Evolutionary conservation across 92 coral and sea anemone species (phyloP), one percentile per base, ranked within the genome.

Genomic region (Paragorgia papillata): DNA sequence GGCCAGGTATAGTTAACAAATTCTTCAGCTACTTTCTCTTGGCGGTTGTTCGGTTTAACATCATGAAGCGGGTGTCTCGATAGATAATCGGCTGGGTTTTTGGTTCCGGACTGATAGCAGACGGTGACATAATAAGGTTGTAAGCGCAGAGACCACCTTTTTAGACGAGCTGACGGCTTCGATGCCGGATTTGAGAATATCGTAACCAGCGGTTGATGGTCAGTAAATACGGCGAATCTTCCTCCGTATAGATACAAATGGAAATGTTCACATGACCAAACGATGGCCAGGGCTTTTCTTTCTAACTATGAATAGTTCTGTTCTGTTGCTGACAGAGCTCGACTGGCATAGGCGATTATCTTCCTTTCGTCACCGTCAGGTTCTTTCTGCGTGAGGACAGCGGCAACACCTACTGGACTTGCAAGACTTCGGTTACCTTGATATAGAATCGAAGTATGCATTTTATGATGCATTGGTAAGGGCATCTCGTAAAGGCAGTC

Each of bases 361-460:
- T n/a, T n/a, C n/a, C n/a, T n/a, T n/a, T n/a, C n/a, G n/a, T n/a
- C n/a, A n/a, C n/a, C n/a, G n/a, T n/a, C n/a, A n/a, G n/a, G n/a
- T n/a, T n/a, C n/a, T 77, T 44, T 57, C 49, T 30, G 70, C 2
- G 41, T 33, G 0, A 59, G 81, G 18, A 75, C 55, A 40, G 69
- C 59, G 10, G 57, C 39, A 15, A 59, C 41, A 26, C 81, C 35
- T 18, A 63, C 69, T 3, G 50, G 82, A 62, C 82, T 76, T 24
- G 73, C 73, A 62, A 34, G 24, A 43, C 73, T 46, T 53, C 69
- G 30, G 67, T 40, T 15, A 34, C 57, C 54, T 75, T 75, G 6
- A 26, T 57, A 33, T 62, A n/a, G n/a, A 74, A 57, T 83, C 82
- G 39, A 83, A 75, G 29, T 66, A 83, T 7, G 60, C 30, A 64